Conservation (phyloP, 1,140 invertebrate genomes). For the Colletes gigas region DNA sequence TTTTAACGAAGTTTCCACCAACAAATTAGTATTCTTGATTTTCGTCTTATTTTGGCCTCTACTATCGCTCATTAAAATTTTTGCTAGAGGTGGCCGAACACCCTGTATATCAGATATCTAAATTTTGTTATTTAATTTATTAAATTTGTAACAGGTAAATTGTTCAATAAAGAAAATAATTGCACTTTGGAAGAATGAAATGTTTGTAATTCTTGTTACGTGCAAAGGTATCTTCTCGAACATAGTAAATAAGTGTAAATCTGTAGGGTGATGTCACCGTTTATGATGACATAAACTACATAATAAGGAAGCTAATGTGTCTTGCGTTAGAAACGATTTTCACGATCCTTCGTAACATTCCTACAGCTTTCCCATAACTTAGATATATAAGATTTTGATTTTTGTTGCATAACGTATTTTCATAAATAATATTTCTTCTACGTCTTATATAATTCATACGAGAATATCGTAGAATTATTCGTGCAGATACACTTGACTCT, state of each 20-base stretch:
- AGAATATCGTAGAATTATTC: not conserved
- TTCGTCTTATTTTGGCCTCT: too few species aligned
- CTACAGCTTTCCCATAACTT: not conserved
- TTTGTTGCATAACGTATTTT: not conserved
- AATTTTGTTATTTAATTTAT: too few species aligned
- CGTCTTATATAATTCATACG: not conserved
- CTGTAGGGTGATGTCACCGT: constrained; percentile 17
- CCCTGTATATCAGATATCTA: too few species aligned
- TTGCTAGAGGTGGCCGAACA: too few species aligned
- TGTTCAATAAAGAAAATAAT: too few species aligned
- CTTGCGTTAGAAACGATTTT: not conserved
- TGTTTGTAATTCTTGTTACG: not conserved
- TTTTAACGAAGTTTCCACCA: too few species aligned
- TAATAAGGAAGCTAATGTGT: constrained; percentile 12
- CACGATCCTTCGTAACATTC: not conserved
- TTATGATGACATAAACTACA: constrained; percentile 14
- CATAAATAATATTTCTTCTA: not conserved
- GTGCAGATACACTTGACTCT: not conserved
- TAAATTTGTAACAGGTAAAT: too few species aligned
- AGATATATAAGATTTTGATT: not conserved
- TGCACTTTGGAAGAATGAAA: constrained; percentile 19
- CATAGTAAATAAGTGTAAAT: constrained; percentile 32
- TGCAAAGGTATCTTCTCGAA: constrained; percentile 2
- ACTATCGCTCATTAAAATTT: too few species aligned
- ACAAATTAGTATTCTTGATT: too few species aligned